Conservation (phyloP, 2,797 vertebrate genomes). For the Rallus crepitans region DNA sequence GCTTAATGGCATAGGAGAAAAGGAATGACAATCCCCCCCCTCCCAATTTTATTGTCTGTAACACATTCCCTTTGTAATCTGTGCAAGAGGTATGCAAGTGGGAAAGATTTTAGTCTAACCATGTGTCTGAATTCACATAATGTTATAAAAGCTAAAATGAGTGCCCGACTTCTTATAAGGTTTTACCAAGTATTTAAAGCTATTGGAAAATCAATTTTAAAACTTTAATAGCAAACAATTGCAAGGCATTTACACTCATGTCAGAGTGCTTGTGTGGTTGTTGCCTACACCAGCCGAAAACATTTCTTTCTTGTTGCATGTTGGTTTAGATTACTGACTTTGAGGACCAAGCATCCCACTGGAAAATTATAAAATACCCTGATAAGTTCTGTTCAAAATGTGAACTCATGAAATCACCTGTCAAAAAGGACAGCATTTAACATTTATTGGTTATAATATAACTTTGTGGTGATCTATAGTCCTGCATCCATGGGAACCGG, state of each 20-base stretch:
- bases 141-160: constrained; percentile 72
- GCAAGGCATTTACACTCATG: constrained; percentile 27
- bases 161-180: constrained; percentile 65
- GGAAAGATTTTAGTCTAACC: constrained; percentile 73
- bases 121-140: constrained; percentile 68
- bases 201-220: constrained; percentile 58
- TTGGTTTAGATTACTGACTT: constrained; percentile 3
- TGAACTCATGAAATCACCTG: not conserved
- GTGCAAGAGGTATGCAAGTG: constrained; percentile 65
- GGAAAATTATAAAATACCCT: constrained; percentile 8
- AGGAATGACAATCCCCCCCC: constrained; percentile 56
- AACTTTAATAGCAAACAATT: constrained; percentile 35
- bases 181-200: constrained; percentile 73
- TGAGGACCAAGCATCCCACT: not conserved
- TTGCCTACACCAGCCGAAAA: constrained; percentile 18
- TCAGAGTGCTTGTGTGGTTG: not conserved
- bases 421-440: not conserved
- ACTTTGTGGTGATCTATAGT: not conserved
- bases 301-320: not conserved
- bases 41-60: constrained; percentile 77
- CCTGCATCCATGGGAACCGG: not conserved
- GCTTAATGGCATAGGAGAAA: constrained; percentile 76
- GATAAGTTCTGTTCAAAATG: not conserved
- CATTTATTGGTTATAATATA: not conserved
- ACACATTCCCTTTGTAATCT: constrained; percentile 69